Evolutionary conservation across 2,797 vertebrate genomes (phyloP).

Genomic region (Danio jaintianensis): DNA sequence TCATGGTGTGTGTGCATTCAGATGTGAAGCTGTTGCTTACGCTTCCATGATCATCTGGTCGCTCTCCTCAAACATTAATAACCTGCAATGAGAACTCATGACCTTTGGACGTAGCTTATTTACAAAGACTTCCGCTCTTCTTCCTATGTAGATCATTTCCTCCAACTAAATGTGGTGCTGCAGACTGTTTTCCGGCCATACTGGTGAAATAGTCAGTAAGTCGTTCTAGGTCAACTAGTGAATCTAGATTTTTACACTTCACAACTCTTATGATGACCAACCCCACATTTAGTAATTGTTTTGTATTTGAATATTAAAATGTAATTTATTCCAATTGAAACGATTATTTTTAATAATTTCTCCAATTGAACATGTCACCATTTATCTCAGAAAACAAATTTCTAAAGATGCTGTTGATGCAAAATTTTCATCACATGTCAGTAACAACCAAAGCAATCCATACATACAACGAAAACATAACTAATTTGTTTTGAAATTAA

Average conservation of each 20-base stretch:
- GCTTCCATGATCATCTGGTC: slow-evolving; percentile 28
- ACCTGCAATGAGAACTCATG: slow-evolving; percentile 33
- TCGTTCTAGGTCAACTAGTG: not conserved
- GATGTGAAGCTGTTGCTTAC: slow-evolving; percentile 34
- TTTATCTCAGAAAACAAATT: too few relatives aligned
- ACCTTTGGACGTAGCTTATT: slow-evolving; percentile 53
- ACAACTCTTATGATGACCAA: not conserved
- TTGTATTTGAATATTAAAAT: too few relatives aligned
- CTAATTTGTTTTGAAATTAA: too few relatives aligned
- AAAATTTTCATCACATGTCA: too few relatives aligned
- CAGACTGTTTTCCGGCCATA: slow-evolving; percentile 1
- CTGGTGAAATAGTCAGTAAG: not conserved
- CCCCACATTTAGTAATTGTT: too few relatives aligned
- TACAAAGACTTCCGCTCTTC: slow-evolving; percentile 19
- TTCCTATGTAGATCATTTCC: slow-evolving; percentile 25
- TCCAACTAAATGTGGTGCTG: slow-evolving; percentile 19
- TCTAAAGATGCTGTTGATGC: too few relatives aligned
- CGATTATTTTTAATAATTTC: too few relatives aligned
- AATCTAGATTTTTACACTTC: not conserved
- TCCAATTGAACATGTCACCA: too few relatives aligned
- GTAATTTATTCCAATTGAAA: too few relatives aligned
- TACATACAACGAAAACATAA: too few relatives aligned
- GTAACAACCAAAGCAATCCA: too few relatives aligned
- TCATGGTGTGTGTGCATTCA: not conserved
- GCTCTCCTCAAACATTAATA: slow-evolving; percentile 48